phyloP scores from a whole-genome alignment of 1,140 invertebrate species.

The Nasonia vitripennis region DNA sequence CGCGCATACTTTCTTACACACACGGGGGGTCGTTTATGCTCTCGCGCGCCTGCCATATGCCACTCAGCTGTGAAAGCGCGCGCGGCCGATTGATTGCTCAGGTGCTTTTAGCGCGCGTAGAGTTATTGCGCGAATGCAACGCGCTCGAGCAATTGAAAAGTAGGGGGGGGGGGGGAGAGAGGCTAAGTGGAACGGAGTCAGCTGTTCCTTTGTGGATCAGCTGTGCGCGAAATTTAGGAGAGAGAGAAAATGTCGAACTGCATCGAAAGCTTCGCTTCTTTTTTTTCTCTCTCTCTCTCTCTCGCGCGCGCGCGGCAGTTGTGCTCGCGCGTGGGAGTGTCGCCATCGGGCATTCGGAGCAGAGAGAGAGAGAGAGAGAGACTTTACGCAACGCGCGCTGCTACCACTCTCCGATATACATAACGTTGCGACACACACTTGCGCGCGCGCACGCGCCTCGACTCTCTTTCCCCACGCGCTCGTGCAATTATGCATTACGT shows the following conservation, averaged over 20 bases:
- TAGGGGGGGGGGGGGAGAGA: background rate
- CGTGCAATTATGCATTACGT: background rate
- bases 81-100: background rate
- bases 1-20: background rate
- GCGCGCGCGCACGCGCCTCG: background rate
- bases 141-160: background rate
- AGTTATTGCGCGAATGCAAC: background rate
- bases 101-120: background rate
- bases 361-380: background rate
- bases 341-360: background rate
- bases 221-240: slow-evolving; percentile 15
- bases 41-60: background rate
- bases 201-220: slow-evolving; percentile 46
- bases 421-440: background rate
- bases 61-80: background rate
- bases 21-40: background rate
- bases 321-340: background rate
- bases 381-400: background rate
- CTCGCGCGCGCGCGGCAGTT: too few relatives aligned
- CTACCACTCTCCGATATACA: background rate
- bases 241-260: background rate
- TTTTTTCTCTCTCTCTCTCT: too few relatives aligned
- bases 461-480: background rate
- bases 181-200: background rate
- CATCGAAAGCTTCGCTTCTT: background rate